Evolutionary conservation across 2,113 vertebrate species (phyloP), one percentile per base, ranked within the genome.

Genomic region (Chaenocephalus aceratus): DNA sequence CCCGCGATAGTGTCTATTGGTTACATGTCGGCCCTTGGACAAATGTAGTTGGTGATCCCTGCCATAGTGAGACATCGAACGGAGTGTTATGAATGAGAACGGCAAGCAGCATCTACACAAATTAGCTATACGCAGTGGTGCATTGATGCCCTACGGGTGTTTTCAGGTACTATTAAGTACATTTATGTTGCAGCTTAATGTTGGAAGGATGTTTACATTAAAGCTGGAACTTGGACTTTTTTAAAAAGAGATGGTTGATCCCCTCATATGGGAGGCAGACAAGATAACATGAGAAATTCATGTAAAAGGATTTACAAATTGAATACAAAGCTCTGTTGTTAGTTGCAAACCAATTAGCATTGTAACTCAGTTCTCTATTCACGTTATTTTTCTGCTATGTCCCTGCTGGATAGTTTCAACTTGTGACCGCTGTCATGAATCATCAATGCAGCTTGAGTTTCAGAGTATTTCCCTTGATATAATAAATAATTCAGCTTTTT

Each of bases 131-230:
- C 65, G 77, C 77, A 83, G 81, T 64, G 49, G 58, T 80, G 79
- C 65, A 67, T 77, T 16, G 6, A 16, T 66, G 12, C 54, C 77
- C 75, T 72, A 77, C 1, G 21, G 63, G 45, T 84, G 44, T 75
- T 83, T 58, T 73, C 21, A 83, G 45, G 74, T 80, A 78, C 64
- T 80, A 44, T 82, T 73, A 82, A 75, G 57, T 66, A 72, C 30
- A 45, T 72, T 71, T 58, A 26, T 61, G 75, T 34, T 75, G 62
- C 16, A 7, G 51, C 12, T 36, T 73, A 46, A 58, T 53, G 72
- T 57, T 60, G 12, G 15, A 18, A 53, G n/a, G 41, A 26, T 52
- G 30, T 72, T 73, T 70, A 60, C 53, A 69, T 53, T 9, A 8
- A 11, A 18, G 23, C 12, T 51, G 21, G 11, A 65, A 48, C 11